Evolutionary conservation across 2,113 vertebrate genomes (phyloP).

Genomic region (Cathartes aura): DNA sequence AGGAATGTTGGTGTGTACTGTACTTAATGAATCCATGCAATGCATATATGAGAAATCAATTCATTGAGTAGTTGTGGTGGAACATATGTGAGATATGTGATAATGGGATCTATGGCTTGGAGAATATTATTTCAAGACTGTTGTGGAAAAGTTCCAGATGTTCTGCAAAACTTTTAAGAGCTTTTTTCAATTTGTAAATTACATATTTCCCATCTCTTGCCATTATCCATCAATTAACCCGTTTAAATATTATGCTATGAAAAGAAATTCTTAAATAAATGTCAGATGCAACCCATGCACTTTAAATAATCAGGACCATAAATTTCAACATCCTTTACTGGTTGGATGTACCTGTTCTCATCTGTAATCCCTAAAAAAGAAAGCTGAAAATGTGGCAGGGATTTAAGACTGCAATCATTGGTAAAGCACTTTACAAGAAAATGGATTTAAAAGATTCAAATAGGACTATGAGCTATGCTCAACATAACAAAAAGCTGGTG

Average conservation of each 20-base stretch:
- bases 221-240: not conserved
- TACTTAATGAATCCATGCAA: not conserved
- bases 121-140: not conserved
- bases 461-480: not conserved
- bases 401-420: not conserved
- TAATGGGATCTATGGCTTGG: not conserved
- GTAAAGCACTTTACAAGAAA: not conserved
- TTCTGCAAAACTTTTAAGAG: conserved; percentile 39
- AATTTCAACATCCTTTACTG: not conserved
- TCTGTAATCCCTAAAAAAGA: not conserved
- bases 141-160: conserved; percentile 50
- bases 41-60: not conserved
- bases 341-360: not conserved
- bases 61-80: not conserved
- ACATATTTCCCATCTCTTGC: not conserved
- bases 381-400: not conserved
- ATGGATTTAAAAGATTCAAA: not conserved
- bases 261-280: not conserved
- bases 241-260: not conserved
- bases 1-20: not conserved
- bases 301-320: not conserved
- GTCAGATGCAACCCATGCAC: not conserved
- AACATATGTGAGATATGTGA: not conserved
- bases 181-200: conserved; percentile 42
- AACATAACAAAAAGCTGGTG: not conserved